Base-by-base conservation (phyloP, 1,140 invertebrate species). In the Aporrectodea caliginosa region DNA sequence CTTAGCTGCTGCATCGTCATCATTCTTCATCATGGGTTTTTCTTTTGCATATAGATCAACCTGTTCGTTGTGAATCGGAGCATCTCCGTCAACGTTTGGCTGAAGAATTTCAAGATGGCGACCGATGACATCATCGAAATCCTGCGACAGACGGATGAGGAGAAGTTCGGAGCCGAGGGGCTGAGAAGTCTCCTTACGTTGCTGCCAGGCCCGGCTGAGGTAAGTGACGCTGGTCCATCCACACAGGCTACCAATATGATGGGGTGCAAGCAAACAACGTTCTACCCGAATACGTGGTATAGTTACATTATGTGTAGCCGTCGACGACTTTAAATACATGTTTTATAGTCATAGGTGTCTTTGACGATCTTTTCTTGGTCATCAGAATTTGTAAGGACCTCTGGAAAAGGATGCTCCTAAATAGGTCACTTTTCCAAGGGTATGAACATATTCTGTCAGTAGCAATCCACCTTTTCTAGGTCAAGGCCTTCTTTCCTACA, bases 71-170 rank as follows among this genome's bases (percentile, higher is more conserved):
- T 95, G 27, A 99, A 98, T 88, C 90, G 96, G 82, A 98, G 96
- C 87, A 90, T 99, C 75, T 98, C 98, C 85, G 93, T 99, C 0
- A 98, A 98, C 87, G 98, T 99, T 82, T 99, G 98, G 88, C 90
- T 99, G 31, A 98, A 98, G 88, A 96, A 99, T 88, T 98, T 98
- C 87, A 84, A 89, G 70, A 88, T 86, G 82, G 93, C 93, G 75
- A 95, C 96, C 85, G 94, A 96, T 82, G 94, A 96, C 79, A 96
- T 99, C 73, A 93, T 98, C 81, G 92, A 94, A 80, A 88, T 97
- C 74, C 95, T 99, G 69, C 90, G 91, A 75, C 92, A 94, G 79
- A 95, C 96, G 1, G 92, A 93, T 27, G 94, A 95, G 84, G 93
- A 95, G 81, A 93, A 94, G 80, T 94, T 99, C 78, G 97, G 97